Percentiles rank a stretch among this genome's conserved stretches.
phyloP scores from a whole-genome alignment of 2,797 vertebrate genomes.

The Sebastes steindachneri region DNA sequence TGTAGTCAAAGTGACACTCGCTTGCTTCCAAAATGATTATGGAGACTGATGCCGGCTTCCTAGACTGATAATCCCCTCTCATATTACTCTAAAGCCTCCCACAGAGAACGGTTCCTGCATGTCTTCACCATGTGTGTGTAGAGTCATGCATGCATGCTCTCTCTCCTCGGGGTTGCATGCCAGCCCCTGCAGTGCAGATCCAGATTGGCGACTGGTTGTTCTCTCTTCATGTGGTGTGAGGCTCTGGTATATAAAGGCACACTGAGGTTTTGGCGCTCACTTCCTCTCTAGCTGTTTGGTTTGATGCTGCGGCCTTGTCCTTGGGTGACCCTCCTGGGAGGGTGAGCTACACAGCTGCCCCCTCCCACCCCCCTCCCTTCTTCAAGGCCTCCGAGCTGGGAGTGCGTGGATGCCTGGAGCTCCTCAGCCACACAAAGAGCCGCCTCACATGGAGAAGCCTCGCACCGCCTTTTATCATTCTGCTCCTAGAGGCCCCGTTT shows the following conservation, averaged over 20 bases:
- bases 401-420: constrained; percentile 35
- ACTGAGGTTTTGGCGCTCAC: constrained; percentile 63
- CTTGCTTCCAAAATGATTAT: constrained; percentile 30
- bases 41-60: constrained; percentile 34
- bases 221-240: constrained; percentile 64
- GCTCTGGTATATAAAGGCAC: constrained; percentile 66
- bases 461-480: constrained; percentile 21
- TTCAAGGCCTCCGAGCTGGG: constrained; percentile 21
- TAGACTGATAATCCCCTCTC: constrained; percentile 44
- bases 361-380: not conserved
- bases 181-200: constrained; percentile 45
- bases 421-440: constrained; percentile 66
- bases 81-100: constrained; percentile 30
- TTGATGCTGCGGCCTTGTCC: constrained; percentile 66
- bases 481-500: constrained; percentile 27
- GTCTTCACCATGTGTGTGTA: not conserved
- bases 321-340: constrained; percentile 64
- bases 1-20: constrained; percentile 7
- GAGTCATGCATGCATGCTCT: not conserved
- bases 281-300: constrained; percentile 43
- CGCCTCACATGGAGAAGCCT: constrained; percentile 43
- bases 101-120: constrained; percentile 1
- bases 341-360: constrained; percentile 44
- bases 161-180: constrained; percentile 25
- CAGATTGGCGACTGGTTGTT: constrained; percentile 57